Conservation (phyloP, 2,797 vertebrate genomes). For the Coranthus polyacanthus region DNA sequence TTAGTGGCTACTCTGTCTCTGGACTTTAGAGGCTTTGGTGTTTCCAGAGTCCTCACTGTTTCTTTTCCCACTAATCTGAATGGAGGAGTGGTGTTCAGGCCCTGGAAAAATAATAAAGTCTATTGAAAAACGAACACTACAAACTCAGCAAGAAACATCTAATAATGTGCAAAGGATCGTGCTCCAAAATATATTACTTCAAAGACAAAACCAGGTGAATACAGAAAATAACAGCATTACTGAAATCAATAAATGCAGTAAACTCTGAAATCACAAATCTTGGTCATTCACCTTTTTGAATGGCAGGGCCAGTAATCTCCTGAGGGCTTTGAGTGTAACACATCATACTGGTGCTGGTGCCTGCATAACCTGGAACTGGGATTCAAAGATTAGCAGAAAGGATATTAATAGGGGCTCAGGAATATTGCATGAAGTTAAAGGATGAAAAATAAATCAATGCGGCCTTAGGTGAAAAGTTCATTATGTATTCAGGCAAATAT, state of each 20-base stretch:
- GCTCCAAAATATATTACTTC: not conserved
- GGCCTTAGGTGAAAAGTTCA: not conserved
- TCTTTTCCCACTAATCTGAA: constrained; percentile 74
- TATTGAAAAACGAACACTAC: not conserved
- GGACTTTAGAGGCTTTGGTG: constrained; percentile 78
- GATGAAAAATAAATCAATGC: not conserved
- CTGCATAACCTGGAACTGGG: constrained; percentile 64
- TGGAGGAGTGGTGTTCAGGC: constrained; percentile 62
- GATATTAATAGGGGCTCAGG: not conserved
- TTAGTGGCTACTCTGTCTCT: constrained; percentile 80
- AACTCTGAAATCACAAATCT: constrained; percentile 8
- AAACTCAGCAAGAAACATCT: not conserved
- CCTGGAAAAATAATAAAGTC: constrained; percentile 45
- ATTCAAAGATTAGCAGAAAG: constrained; percentile 18
- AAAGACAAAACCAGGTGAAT: not conserved
- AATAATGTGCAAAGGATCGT: not conserved
- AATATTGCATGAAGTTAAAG: not conserved
- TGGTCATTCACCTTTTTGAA: constrained; percentile 74
- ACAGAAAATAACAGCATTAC: not conserved
- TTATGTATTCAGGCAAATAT: not conserved
- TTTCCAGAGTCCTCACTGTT: constrained; percentile 78
- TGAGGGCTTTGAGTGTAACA: constrained; percentile 73
- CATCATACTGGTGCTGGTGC: constrained; percentile 60
- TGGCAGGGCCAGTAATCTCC: constrained; percentile 53
- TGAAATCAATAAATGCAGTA: too few relatives aligned